phyloP scores from a whole-genome alignment of 2,888 invertebrate genomes.

The Plutella xylostella region DNA sequence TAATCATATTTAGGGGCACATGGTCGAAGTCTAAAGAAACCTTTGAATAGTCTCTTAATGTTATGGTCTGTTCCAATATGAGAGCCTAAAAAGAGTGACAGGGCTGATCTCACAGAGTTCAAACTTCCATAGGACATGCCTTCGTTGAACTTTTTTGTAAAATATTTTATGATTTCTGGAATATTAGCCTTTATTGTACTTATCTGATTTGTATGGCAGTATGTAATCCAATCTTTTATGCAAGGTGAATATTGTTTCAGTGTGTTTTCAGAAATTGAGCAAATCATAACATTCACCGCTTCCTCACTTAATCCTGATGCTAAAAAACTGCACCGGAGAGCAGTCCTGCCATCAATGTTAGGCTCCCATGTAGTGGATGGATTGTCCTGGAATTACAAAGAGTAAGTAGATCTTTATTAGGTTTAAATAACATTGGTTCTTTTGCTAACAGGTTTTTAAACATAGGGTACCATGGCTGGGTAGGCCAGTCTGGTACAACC shows the following conservation, averaged over 20 bases:
- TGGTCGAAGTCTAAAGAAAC: constrained; percentile 2
- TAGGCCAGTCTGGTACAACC: constrained; percentile 20
- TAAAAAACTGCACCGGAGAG: not conserved
- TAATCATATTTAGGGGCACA: constrained; percentile 4
- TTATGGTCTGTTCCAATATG: constrained; percentile 3
- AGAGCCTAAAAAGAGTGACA: constrained; percentile 5
- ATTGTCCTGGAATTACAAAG: constrained; percentile 1
- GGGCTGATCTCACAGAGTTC: constrained; percentile 3
- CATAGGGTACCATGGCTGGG: constrained; percentile 13
- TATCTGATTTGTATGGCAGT: not conserved
- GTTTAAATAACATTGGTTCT: too few relatives aligned
- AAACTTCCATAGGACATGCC: constrained; percentile 3
- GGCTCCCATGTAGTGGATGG: constrained; percentile 3
- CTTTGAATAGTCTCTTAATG: constrained; percentile 8
- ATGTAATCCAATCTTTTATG: not conserved
- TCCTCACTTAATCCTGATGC: not conserved
- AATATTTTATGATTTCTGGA: not conserved
- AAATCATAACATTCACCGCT: constrained; percentile 1
- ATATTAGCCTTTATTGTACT: not conserved
- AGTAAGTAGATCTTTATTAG: constrained; percentile 1
- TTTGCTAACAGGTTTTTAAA: not conserved
- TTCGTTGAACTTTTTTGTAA: not conserved
- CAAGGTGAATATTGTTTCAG: constrained; percentile 1
- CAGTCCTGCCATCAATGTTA: not conserved
- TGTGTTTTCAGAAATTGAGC: constrained; percentile 3